Conservation (phyloP, 2,113 vertebrate species). For the Argyrosomus japonicus region DNA sequence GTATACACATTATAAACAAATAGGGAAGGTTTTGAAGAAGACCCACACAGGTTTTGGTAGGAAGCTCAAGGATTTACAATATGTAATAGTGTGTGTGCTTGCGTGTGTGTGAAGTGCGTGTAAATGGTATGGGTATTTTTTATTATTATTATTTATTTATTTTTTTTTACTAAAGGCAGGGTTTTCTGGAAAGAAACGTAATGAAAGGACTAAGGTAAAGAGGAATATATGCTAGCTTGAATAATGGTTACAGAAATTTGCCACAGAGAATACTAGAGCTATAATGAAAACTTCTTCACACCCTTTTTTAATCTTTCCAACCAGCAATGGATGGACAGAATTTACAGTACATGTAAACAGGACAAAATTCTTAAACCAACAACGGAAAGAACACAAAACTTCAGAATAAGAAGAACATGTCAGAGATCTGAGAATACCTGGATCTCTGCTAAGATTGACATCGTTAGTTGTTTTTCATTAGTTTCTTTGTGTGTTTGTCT, state of each 20-base stretch:
- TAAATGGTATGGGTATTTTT: background rate
- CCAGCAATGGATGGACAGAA: slow-evolving; percentile 58
- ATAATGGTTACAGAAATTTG: slow-evolving; percentile 47
- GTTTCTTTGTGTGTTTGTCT: slow-evolving; percentile 46
- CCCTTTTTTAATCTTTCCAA: slow-evolving; percentile 57
- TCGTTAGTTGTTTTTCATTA: slow-evolving; percentile 69
- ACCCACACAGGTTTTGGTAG: slow-evolving; percentile 49
- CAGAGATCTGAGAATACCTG: slow-evolving; percentile 57
- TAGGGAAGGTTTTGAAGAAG: slow-evolving; percentile 34
- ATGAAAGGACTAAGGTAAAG: slow-evolving; percentile 15
- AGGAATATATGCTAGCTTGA: slow-evolving; percentile 39
- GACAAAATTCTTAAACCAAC: slow-evolving; percentile 54
- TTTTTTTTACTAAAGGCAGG: background rate
- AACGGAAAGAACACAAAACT: slow-evolving; percentile 49
- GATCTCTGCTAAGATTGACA: slow-evolving; percentile 74
- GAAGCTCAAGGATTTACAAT: slow-evolving; percentile 68
- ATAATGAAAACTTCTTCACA: slow-evolving; percentile 61
- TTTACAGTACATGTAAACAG: slow-evolving; percentile 71
- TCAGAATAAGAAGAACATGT: slow-evolving; percentile 46
- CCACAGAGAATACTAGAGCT: slow-evolving; percentile 52
- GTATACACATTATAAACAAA: slow-evolving; percentile 52
- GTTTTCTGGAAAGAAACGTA: slow-evolving; percentile 7
- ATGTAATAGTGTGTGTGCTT: no score
- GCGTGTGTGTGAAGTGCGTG: background rate
- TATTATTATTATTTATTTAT: no score